These are phyloP conservation scores for Catalaphyllia jardinei DNA, from an alignment of 64 coral and sea anemone genomes.

Conservation along the genomic window DNA sequence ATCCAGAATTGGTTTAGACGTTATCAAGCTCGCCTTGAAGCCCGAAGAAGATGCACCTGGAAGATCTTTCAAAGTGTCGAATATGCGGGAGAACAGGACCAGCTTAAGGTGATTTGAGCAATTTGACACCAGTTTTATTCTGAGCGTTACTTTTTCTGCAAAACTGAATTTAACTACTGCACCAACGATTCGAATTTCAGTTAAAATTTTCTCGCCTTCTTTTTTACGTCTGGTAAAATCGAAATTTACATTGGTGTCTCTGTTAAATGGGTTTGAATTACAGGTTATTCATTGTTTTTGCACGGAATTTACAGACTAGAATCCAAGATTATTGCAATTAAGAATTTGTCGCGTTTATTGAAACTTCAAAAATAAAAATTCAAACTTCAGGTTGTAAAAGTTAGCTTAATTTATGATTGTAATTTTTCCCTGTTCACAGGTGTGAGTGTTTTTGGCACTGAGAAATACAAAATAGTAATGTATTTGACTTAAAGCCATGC, in stretches of 20 bases:
- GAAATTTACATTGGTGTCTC: neutral
- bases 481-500: neutral
- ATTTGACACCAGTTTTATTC: neutral
- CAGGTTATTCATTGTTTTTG: too few species aligned
- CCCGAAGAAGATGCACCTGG: conserved; percentile 91
- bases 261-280: too few species aligned
- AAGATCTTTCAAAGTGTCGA: conserved; percentile 98
- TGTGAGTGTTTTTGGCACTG: neutral
- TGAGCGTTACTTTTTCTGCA: too few species aligned
- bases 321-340: neutral
- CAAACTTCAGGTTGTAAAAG: too few species aligned
- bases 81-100: conserved; percentile 95
- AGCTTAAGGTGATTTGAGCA: conserved; percentile 73
- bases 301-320: too few species aligned
- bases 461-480: neutral
- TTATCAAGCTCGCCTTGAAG: conserved; percentile 86
- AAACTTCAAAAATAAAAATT: neutral
- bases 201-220: neutral
- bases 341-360: neutral
- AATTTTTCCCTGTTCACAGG: neutral
- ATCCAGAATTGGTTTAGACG: conserved; percentile 98
- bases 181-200: too few species aligned
- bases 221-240: neutral
- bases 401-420: too few species aligned
- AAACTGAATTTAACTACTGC: too few species aligned